phyloP scores from a whole-genome alignment of 2,888 invertebrate genomes.

The Julus scanicus region DNA sequence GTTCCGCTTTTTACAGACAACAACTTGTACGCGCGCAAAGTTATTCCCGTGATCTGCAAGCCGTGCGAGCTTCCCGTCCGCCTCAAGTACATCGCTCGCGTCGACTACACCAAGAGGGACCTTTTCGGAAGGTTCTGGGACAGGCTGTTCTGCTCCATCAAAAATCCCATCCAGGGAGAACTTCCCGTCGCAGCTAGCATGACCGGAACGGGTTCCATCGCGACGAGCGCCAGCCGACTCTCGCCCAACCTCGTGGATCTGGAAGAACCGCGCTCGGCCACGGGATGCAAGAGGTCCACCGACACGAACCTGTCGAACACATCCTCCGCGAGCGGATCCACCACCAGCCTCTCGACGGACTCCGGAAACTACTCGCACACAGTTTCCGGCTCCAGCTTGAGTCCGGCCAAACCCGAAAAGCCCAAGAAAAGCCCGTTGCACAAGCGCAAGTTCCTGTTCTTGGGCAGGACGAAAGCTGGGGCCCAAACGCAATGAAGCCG shows the following conservation, averaged over 20 bases:
- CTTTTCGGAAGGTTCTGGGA: conserved; percentile 52
- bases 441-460: neutral
- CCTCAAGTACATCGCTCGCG: conserved; percentile 39
- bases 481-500: neutral
- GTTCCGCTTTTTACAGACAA: conserved; percentile 1
- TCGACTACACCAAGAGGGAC: conserved; percentile 54
- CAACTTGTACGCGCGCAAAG: conserved; percentile 49
- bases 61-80: conserved; percentile 41
- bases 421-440: neutral
- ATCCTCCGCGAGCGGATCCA: neutral
- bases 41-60: conserved; percentile 55
- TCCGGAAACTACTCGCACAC: neutral
- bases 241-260: neutral
- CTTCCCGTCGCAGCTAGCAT: neutral
- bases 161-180: conserved; percentile 9
- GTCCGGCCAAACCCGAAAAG: neutral
- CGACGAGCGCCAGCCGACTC: neutral
- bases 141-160: conserved; percentile 51
- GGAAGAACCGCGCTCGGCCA: no score
- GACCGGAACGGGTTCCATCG: neutral
- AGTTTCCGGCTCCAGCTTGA: neutral
- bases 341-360: neutral
- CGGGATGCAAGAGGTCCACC: neutral
- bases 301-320: neutral
- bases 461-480: neutral